phyloP scores from a whole-genome alignment of 2,797 vertebrate genomes.

The Lepilemur septentrionalis region DNA sequence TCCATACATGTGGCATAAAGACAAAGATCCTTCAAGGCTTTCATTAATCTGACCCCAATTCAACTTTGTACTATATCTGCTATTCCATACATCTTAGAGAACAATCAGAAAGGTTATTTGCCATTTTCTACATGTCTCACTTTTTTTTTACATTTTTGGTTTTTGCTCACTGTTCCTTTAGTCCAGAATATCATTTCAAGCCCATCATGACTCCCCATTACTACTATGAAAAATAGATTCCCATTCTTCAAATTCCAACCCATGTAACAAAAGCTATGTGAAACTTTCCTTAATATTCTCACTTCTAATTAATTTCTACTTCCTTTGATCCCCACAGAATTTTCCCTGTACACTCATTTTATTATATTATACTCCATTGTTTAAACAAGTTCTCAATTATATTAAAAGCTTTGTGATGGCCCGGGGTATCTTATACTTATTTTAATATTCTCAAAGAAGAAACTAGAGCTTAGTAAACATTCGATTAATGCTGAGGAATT shows the following conservation, averaged over 20 bases:
- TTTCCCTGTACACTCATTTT: not conserved
- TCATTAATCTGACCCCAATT: conserved; percentile 34
- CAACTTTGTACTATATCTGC: not conserved
- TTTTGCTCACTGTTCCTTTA: not conserved
- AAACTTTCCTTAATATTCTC: not conserved
- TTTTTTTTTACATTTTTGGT: not conserved
- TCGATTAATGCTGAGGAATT: not conserved
- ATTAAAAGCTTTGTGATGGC: not conserved
- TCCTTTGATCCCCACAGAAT: not conserved
- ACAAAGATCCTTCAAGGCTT: conserved; percentile 3
- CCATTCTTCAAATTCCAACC: not conserved
- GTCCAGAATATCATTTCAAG: not conserved
- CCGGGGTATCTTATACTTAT: not conserved
- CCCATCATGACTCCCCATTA: not conserved
- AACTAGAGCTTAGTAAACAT: not conserved
- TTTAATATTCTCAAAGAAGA: not conserved
- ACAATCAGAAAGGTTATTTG: not conserved
- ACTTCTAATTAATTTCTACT: not conserved
- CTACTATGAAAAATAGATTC: not conserved
- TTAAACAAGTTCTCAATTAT: conserved; percentile 13
- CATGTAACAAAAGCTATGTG: not conserved
- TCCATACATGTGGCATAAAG: not conserved
- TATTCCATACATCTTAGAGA: not conserved
- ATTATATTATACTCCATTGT: not conserved
- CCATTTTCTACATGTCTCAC: not conserved